Evolutionary conservation across 1,140 invertebrate species (phyloP).

Genomic region (Melanaphis sacchari): DNA sequence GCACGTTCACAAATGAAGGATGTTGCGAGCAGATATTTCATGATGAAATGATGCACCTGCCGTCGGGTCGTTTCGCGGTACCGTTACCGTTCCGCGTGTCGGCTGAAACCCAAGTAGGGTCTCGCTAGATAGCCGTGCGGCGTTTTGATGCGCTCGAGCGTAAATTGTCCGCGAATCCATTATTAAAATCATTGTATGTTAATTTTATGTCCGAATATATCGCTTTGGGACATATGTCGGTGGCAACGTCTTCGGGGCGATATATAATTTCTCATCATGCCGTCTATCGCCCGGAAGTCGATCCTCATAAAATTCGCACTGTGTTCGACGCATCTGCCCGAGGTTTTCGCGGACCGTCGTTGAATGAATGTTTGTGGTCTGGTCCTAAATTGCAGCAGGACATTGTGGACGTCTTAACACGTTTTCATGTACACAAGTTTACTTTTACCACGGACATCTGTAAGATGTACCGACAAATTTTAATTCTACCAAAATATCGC

Average conservation of each 20-base stretch:
- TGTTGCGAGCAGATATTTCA: neutral
- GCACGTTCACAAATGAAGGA: neutral
- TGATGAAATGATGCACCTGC: neutral
- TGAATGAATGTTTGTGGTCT: neutral
- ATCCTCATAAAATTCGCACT: no score
- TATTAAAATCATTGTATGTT: neutral
- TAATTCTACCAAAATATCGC: neutral
- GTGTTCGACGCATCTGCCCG: neutral
- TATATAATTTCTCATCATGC: neutral
- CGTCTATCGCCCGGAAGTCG: neutral
- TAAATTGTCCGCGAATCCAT: neutral
- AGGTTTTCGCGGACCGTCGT: neutral
- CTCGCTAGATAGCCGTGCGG: neutral
- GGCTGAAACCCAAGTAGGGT: neutral
- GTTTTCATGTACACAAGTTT: neutral
- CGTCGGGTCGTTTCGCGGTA: neutral
- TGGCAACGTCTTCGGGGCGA: neutral
- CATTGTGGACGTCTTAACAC: neutral
- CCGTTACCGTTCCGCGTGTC: neutral
- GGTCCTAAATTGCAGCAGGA: neutral
- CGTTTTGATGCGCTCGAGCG: neutral
- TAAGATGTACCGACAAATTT: no score
- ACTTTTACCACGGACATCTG: neutral
- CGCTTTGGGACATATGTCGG: neutral
- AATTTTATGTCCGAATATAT: neutral